phyloP scores from a whole-genome alignment of 2,888 invertebrate genomes.

The Cheilosia scutellata region DNA sequence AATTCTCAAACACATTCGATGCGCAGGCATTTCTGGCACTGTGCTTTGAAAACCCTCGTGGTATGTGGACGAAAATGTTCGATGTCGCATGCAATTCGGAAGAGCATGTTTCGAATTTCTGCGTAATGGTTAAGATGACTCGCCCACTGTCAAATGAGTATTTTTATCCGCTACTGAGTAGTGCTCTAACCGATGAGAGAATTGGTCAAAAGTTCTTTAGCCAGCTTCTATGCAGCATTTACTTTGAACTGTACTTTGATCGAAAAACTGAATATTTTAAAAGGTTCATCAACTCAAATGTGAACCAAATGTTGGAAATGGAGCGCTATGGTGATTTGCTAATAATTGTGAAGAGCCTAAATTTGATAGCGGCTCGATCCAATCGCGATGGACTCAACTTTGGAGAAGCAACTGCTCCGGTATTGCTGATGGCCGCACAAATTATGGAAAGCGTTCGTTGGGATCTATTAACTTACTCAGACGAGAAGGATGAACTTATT shows the following conservation, averaged over 20 bases:
- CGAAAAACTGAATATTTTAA: slow-evolving; percentile 79
- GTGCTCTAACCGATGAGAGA: slow-evolving; percentile 73
- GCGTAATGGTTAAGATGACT: slow-evolving; percentile 75
- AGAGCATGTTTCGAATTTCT: slow-evolving; percentile 77
- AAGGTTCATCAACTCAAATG: slow-evolving; percentile 78
- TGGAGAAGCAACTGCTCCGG: slow-evolving; percentile 79
- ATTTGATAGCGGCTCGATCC: slow-evolving; percentile 77
- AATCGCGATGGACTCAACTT: slow-evolving; percentile 77
- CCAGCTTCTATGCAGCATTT: slow-evolving; percentile 78
- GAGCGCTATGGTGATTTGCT: slow-evolving; percentile 72
- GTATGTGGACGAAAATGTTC: slow-evolving; percentile 79
- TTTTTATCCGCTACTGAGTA: slow-evolving; percentile 75
- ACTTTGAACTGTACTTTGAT: slow-evolving; percentile 77
- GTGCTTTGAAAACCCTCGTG: slow-evolving; percentile 78
- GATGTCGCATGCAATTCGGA: slow-evolving; percentile 78
- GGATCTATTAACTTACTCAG: slow-evolving; percentile 80
- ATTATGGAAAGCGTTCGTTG: slow-evolving; percentile 81
- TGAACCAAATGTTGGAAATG: slow-evolving; percentile 78
- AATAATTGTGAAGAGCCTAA: slow-evolving; percentile 78
- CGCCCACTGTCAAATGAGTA: slow-evolving; percentile 77
- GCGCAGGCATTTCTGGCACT: slow-evolving; percentile 78
- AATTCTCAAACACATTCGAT: slow-evolving; percentile 77
- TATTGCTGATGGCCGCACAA: slow-evolving; percentile 79
- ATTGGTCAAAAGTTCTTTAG: slow-evolving; percentile 77
- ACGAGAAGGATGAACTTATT: slow-evolving; percentile 79